Evolutionary conservation across 2,888 invertebrate species (phyloP).

Genomic region (Leptopilina myrica): DNA sequence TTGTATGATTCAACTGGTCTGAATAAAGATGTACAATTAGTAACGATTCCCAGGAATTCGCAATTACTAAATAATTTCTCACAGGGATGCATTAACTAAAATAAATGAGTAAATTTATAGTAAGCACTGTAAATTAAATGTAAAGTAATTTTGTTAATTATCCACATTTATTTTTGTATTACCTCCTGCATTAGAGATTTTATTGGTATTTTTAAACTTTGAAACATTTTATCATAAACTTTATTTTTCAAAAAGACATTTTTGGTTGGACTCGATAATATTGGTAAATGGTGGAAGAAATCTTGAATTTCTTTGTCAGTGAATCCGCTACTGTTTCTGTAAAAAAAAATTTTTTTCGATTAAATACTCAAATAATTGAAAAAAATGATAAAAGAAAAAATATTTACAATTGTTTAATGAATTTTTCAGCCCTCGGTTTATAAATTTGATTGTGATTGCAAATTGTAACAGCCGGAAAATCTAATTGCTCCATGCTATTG

Average conservation of each 20-base stretch:
- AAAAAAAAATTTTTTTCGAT: neutral
- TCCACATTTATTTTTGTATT: neutral
- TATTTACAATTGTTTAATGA: conserved; percentile 42
- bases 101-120: neutral
- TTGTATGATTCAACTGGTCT: neutral
- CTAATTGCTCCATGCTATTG: conserved; percentile 42
- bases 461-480: conserved; percentile 49
- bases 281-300: neutral
- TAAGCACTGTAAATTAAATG: neutral
- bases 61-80: neutral
- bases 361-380: too few species aligned
- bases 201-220: conserved; percentile 16
- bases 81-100: conserved; percentile 21
- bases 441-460: conserved; percentile 49
- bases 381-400: neutral
- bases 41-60: neutral
- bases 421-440: conserved; percentile 31
- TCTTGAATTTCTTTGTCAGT: neutral
- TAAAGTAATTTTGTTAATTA: too few species aligned
- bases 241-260: neutral
- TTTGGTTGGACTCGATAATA: neutral
- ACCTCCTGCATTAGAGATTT: conserved; percentile 16
- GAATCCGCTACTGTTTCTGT: neutral
- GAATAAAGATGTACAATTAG: neutral
- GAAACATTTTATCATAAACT: neutral